These are phyloP conservation scores for Hypotaenidia okinawae DNA, from an alignment of 2,797 vertebrate genomes.

Conservation along the genomic window DNA sequence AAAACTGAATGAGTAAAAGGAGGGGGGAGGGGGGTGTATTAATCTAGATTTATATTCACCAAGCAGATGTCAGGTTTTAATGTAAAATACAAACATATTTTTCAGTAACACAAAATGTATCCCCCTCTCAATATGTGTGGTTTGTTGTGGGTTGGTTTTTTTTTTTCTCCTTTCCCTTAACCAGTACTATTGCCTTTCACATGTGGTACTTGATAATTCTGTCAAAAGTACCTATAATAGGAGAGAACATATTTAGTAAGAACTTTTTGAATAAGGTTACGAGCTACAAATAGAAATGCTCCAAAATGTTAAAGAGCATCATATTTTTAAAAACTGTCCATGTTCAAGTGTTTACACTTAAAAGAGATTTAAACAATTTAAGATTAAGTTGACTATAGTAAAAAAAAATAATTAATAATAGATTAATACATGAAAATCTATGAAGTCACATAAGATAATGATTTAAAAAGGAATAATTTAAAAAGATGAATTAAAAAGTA, in stretches of 20 bases:
- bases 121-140: constrained; percentile 66
- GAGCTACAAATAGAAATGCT: constrained; percentile 73
- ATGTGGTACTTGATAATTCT: constrained; percentile 75
- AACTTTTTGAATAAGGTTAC: constrained; percentile 76
- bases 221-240: constrained; percentile 70
- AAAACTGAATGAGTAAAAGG: constrained; percentile 68
- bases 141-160: background rate
- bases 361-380: constrained; percentile 83
- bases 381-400: constrained; percentile 81
- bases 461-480: constrained; percentile 91
- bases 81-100: constrained; percentile 71
- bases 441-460: constrained; percentile 86
- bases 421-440: constrained; percentile 85
- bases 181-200: constrained; percentile 72
- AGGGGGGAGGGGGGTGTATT: background rate
- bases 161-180: constrained; percentile 26
- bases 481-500: constrained; percentile 86
- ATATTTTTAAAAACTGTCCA: constrained; percentile 72
- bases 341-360: constrained; percentile 80
- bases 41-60: constrained; percentile 74
- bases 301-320: constrained; percentile 72
- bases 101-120: constrained; percentile 65
- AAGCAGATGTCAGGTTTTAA: constrained; percentile 75
- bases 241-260: constrained; percentile 76
- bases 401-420: constrained; percentile 85